Evolutionary conservation across 2,888 invertebrate species (phyloP).

Genomic region (Sthenelais limicola): DNA sequence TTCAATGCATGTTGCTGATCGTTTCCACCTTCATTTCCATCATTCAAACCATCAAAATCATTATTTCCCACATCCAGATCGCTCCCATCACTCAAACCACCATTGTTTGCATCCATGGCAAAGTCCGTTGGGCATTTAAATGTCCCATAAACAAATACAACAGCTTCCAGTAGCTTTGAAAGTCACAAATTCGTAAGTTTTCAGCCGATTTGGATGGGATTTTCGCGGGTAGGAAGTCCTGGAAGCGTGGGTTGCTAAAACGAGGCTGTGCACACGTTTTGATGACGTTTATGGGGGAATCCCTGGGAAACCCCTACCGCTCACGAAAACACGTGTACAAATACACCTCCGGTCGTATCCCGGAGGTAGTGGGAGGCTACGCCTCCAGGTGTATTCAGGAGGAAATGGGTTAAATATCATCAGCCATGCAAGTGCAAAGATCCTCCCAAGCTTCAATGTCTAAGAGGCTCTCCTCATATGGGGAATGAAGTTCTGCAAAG

Average conservation of each 20-base stretch:
- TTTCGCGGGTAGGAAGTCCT: neutral
- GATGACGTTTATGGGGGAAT: too few relatives aligned
- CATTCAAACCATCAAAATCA: neutral
- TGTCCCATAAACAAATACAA: too few relatives aligned
- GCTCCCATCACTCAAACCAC: neutral
- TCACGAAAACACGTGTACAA: too few relatives aligned
- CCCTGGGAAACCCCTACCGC: too few relatives aligned
- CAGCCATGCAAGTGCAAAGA: too few relatives aligned
- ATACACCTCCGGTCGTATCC: neutral
- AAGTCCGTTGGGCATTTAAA: neutral
- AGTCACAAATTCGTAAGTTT: neutral
- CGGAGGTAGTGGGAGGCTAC: neutral
- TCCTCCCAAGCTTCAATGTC: too few relatives aligned
- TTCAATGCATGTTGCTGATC: neutral
- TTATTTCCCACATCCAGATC: neutral
- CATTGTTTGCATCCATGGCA: neutral
- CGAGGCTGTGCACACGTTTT: too few relatives aligned
- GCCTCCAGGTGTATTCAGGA: neutral
- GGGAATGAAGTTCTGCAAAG: too few relatives aligned
- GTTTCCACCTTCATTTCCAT: neutral
- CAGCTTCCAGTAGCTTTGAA: too few relatives aligned
- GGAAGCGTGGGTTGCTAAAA: too few relatives aligned
- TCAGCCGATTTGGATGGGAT: neutral
- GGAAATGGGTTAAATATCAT: constrained; percentile 1
- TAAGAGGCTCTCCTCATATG: too few relatives aligned